Conservation (phyloP, 1,140 invertebrate genomes). For the Trachelipus rathkii region DNA sequence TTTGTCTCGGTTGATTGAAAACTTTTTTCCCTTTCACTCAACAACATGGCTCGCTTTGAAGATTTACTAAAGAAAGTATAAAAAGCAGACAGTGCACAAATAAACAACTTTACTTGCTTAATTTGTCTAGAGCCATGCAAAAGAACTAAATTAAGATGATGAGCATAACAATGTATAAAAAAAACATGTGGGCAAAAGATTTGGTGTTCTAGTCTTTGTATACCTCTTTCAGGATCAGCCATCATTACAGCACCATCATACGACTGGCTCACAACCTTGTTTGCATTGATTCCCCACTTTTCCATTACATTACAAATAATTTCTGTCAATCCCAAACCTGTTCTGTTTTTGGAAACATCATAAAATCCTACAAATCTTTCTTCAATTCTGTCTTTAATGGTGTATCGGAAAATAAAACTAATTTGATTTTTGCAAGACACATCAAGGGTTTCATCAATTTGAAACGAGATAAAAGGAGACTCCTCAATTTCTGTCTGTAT, state of each 20-base stretch:
- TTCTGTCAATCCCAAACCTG: background rate
- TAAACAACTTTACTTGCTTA: background rate
- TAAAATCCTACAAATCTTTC: background rate
- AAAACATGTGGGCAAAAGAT: background rate
- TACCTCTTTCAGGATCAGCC: background rate
- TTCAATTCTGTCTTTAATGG: too few relatives aligned
- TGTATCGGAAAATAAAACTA: too few relatives aligned
- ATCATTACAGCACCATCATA: background rate
- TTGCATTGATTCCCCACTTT: background rate
- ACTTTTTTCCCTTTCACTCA: background rate
- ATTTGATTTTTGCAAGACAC: too few relatives aligned
- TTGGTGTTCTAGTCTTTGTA: background rate
- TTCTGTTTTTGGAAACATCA: background rate
- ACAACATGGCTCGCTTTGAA: background rate
- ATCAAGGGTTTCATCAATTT: background rate
- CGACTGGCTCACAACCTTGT: background rate
- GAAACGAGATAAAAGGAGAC: background rate
- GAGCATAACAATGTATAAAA: background rate
- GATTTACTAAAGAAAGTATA: background rate
- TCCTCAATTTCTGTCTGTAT: background rate
- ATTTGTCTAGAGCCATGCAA: background rate
- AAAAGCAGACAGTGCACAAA: background rate
- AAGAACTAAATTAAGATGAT: background rate
- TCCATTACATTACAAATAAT: background rate
- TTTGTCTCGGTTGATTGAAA: background rate